Evolutionary conservation across 1,140 invertebrate genomes (phyloP).

Genomic region (Drosophila sp.): DNA sequence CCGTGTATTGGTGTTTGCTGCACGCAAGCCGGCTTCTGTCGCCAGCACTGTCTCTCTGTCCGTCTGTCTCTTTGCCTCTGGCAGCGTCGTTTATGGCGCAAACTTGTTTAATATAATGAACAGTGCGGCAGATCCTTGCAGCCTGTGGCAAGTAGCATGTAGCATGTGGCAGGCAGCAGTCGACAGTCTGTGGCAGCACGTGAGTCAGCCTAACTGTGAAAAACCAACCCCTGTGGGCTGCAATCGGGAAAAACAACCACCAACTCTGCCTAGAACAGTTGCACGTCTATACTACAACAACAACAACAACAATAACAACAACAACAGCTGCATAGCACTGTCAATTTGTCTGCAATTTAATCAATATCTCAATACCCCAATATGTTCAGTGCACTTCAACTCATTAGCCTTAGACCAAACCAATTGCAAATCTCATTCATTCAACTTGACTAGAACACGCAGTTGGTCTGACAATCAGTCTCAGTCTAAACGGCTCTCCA

Average conservation of each 20-base stretch:
- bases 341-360: constrained; percentile 30
- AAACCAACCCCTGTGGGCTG: constrained; percentile 64
- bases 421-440: constrained; percentile 38
- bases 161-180: constrained; percentile 8
- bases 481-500: background rate
- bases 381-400: constrained; percentile 25
- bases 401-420: constrained; percentile 33
- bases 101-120: constrained; percentile 83
- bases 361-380: constrained; percentile 32
- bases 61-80: constrained; percentile 56
- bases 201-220: constrained; percentile 64
- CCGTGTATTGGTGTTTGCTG: constrained; percentile 34
- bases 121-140: constrained; percentile 56
- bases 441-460: constrained; percentile 32
- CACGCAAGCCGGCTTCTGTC: constrained; percentile 47
- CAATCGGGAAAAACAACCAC: constrained; percentile 73
- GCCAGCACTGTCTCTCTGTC: constrained; percentile 15
- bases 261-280: constrained; percentile 22
- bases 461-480: background rate
- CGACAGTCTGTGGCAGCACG: constrained; percentile 53
- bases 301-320: constrained; percentile 1
- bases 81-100: constrained; percentile 74
- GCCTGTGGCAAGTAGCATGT: constrained; percentile 18
- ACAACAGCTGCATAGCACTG: constrained; percentile 25
- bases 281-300: background rate